phyloP scores from a whole-genome alignment of 2,113 vertebrate species.

The Larimichthys crocea region DNA sequence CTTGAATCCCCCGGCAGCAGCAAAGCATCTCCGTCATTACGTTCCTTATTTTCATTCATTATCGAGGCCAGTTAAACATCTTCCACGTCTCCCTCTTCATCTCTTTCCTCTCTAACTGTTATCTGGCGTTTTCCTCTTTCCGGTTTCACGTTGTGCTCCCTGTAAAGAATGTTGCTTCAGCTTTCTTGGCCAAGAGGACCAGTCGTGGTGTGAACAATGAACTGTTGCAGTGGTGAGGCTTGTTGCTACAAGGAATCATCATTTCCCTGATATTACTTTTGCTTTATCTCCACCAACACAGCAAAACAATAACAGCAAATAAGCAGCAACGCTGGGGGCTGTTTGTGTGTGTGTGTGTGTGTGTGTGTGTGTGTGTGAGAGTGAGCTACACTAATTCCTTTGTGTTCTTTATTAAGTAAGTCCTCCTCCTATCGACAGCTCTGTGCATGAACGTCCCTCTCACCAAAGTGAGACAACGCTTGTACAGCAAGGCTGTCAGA shows the following conservation, averaged over 20 bases:
- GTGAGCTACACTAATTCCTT: background rate
- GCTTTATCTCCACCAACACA: conserved; percentile 7
- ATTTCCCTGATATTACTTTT: conserved; percentile 34
- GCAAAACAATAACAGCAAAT: conserved; percentile 19
- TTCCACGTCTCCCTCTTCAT: background rate
- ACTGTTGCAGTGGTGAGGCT: background rate
- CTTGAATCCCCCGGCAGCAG: too few species aligned
- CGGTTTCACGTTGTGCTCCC: conserved; percentile 13
- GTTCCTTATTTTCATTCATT: conserved; percentile 16
- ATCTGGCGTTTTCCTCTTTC: background rate
- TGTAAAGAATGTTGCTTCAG: background rate
- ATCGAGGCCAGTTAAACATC: conserved; percentile 4
- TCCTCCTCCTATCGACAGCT: conserved; percentile 25
- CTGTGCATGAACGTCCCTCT: conserved; percentile 18
- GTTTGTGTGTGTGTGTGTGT: background rate
- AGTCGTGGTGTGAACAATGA: conserved; percentile 6
- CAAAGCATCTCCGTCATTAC: background rate
- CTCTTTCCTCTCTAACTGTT: background rate
- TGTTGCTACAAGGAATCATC: conserved; percentile 21
- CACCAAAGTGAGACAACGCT: conserved; percentile 8
- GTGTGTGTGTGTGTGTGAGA: background rate
- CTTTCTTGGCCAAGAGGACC: background rate
- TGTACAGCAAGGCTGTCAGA: background rate
- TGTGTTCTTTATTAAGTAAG: conserved; percentile 25
- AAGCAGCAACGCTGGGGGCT: conserved; percentile 1